A percentile compares a stretch with the other conserved stretches of the same genome.
These are phyloP conservation scores for Phaedon cochleariae DNA, from an alignment of 2,888 invertebrate species.

Conservation along the genomic window DNA sequence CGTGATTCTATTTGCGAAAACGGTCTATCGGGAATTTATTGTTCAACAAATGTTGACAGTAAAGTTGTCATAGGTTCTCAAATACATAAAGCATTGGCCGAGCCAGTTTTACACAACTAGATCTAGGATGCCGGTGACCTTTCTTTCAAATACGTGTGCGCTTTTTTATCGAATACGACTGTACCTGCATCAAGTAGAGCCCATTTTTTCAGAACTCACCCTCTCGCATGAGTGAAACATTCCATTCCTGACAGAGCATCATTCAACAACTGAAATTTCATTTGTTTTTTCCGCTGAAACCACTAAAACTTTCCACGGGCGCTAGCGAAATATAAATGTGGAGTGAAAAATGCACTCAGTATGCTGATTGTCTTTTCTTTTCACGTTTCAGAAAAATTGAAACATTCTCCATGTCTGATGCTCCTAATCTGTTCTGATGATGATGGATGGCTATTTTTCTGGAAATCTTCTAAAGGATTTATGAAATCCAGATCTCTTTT, in stretches of 20 bases:
- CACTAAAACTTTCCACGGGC: slow-evolving; percentile 53
- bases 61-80: too few species aligned
- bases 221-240: slow-evolving; percentile 44
- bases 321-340: slow-evolving; percentile 51
- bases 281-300: slow-evolving; percentile 52
- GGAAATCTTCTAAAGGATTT: slow-evolving; percentile 16
- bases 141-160: too few species aligned
- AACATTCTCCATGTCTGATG: slow-evolving; percentile 44
- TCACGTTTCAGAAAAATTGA: slow-evolving; percentile 46
- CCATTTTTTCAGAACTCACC: background rate
- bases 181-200: background rate
- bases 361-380: slow-evolving; percentile 48
- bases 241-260: slow-evolving; percentile 43
- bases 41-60: too few species aligned
- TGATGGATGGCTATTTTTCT: slow-evolving; percentile 30
- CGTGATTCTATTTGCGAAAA: too few species aligned
- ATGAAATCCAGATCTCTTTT: too few species aligned
- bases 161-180: too few species aligned
- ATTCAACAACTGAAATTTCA: slow-evolving; percentile 54
- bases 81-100: too few species aligned
- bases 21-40: too few species aligned
- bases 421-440: slow-evolving; percentile 37
- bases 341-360: slow-evolving; percentile 53
- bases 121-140: too few species aligned
- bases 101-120: too few species aligned